A percentile compares a stretch with the other conserved stretches of the same genome.
phyloP scores from a whole-genome alignment of 2,888 invertebrate genomes.

The Caenorhabditis sp. region DNA sequence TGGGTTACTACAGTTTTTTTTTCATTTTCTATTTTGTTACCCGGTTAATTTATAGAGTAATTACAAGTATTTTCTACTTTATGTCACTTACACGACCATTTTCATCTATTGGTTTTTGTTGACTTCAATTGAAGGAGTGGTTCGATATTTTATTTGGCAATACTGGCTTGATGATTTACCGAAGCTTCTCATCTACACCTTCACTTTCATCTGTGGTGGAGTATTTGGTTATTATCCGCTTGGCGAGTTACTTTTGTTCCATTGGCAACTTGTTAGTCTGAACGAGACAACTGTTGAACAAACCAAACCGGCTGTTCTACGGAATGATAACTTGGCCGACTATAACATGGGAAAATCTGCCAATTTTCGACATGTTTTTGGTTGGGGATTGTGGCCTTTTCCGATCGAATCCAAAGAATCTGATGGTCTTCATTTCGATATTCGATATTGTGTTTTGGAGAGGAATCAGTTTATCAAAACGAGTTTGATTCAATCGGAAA shows the following conservation, averaged over 20 bases:
- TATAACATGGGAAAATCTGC: conserved; percentile 56
- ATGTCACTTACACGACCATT: conserved; percentile 51
- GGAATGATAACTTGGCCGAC: conserved; percentile 49
- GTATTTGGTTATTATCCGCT: conserved; percentile 48
- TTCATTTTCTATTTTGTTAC: too few relatives aligned
- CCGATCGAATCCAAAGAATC: conserved; percentile 48
- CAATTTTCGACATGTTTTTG: conserved; percentile 55
- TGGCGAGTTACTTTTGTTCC: conserved; percentile 55
- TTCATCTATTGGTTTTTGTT: conserved; percentile 45
- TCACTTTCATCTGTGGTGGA: conserved; percentile 17
- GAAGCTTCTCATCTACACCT: conserved; percentile 33
- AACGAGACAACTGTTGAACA: conserved; percentile 67
- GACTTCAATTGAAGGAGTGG: conserved; percentile 46
- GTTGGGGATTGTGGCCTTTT: conserved; percentile 61
- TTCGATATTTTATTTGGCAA: conserved; percentile 52
- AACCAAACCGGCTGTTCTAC: conserved; percentile 58
- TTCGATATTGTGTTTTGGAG: conserved; percentile 22
- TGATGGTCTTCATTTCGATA: conserved; percentile 58
- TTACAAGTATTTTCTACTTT: conserved; percentile 64
- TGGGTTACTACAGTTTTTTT: background rate
- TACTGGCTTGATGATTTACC: conserved; percentile 41
- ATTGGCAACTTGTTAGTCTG: conserved; percentile 46
- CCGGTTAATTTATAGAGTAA: too few relatives aligned
- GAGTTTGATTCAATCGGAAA: background rate
- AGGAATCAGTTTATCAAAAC: background rate